Percentiles rank a stretch among this genome's conserved stretches.
These are phyloP conservation scores for Odontocolon sp. DNA, from an alignment of 2,888 invertebrate genomes.

Conservation along the genomic window DNA sequence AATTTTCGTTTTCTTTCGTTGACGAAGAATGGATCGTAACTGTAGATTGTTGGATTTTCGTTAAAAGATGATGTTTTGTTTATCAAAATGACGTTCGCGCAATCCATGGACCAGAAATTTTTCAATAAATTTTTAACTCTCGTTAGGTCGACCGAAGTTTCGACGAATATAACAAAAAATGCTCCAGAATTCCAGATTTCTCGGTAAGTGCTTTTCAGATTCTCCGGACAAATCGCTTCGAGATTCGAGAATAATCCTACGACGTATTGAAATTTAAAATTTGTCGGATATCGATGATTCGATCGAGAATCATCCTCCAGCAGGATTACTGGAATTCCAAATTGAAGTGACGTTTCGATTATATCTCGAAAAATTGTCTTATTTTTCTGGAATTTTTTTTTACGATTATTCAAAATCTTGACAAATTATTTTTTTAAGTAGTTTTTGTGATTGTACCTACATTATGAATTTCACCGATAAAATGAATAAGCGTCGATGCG, in stretches of 20 bases:
- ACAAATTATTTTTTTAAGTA: too few relatives aligned
- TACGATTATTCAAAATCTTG: too few relatives aligned
- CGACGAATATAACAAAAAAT: slow-evolving; percentile 37
- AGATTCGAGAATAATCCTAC: slow-evolving; percentile 29
- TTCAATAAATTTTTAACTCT: slow-evolving; percentile 10
- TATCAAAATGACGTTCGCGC: slow-evolving; percentile 47
- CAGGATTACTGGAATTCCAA: neutral
- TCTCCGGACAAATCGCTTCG: neutral
- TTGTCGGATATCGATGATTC: neutral
- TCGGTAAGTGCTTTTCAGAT: slow-evolving; percentile 24
- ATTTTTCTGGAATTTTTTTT: slow-evolving; percentile 19
- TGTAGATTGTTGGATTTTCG: slow-evolving; percentile 23
- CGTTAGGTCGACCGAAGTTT: neutral
- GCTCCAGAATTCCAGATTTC: slow-evolving; percentile 44
- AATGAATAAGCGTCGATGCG: slow-evolving; percentile 9
- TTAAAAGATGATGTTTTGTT: neutral
- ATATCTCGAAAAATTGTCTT: neutral
- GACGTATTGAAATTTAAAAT: slow-evolving; percentile 28
- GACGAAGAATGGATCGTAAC: slow-evolving; percentile 51
- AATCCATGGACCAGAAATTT: slow-evolving; percentile 50
- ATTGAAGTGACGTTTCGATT: neutral
- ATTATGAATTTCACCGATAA: neutral
- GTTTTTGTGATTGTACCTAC: neutral
- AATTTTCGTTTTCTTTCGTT: too few relatives aligned
- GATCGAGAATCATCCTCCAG: neutral